Evolutionary conservation across 2,113 vertebrate species (phyloP).

Genomic region (Balaeniceps rex): DNA sequence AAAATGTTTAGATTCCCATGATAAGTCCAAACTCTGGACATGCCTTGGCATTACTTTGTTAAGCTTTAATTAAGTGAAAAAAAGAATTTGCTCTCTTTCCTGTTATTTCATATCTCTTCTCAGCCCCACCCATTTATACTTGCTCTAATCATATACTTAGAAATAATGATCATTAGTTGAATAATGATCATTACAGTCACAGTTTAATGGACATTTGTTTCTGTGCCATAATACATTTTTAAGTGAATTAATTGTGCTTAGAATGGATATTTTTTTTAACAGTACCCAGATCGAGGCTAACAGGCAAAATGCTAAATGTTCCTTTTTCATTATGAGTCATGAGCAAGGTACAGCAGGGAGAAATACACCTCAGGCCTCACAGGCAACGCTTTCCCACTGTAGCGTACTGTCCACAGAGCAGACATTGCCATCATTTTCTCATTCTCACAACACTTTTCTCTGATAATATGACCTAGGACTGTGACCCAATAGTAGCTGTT

Average conservation of each 20-base stretch:
- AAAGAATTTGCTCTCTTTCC: not conserved
- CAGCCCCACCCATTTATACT: not conserved
- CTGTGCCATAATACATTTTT: not conserved
- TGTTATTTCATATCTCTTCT: not conserved
- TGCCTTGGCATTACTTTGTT: not conserved
- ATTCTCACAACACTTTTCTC: not conserved
- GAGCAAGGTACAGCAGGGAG: not conserved
- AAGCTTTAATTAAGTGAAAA: not conserved
- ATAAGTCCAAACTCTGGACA: not conserved
- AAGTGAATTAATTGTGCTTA: not conserved
- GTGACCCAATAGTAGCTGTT: not conserved
- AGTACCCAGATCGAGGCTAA: not conserved
- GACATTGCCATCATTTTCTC: not conserved
- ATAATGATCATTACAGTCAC: not conserved
- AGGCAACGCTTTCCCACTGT: fast-evolving
- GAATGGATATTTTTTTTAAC: not conserved
- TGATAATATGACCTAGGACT: not conserved
- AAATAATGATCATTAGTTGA: too few species aligned
- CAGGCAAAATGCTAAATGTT: not conserved
- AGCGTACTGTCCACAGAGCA: fast-evolving
- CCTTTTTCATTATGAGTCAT: not conserved
- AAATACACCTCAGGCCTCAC: not conserved
- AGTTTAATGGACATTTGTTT: not conserved
- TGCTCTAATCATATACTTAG: not conserved
- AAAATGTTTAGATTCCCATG: not conserved